Evolutionary conservation across 2,888 invertebrate genomes (phyloP).

Genomic region (Panopea generosa): DNA sequence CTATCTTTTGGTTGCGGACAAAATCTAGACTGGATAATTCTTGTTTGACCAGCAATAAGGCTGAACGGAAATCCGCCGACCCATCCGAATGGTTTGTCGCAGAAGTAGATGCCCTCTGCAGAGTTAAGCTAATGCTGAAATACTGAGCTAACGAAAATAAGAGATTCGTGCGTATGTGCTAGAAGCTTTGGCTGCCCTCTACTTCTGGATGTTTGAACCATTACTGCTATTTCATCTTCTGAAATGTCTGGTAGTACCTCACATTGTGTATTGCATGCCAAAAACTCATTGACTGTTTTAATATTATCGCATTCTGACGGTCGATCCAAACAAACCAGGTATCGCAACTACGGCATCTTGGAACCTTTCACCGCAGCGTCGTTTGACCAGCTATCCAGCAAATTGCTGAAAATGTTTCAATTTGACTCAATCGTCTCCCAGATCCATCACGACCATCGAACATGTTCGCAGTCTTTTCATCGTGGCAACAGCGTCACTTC

Average conservation of each 20-base stretch:
- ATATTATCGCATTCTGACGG: too few relatives aligned
- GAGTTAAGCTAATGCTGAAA: too few relatives aligned
- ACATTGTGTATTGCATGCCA: too few relatives aligned
- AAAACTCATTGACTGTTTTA: too few relatives aligned
- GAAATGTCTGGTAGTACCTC: too few relatives aligned
- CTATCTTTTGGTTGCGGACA: too few relatives aligned
- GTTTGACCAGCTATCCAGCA: too few relatives aligned
- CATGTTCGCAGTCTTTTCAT: slow-evolving; percentile 19
- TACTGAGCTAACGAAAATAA: neutral
- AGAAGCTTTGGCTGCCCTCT: slow-evolving; percentile 44
- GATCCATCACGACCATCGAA: too few relatives aligned
- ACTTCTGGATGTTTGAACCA: slow-evolving; percentile 50
- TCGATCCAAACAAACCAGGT: slow-evolving; percentile 17
- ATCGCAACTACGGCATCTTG: slow-evolving; percentile 29
- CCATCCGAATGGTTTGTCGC: neutral
- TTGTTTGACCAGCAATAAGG: too few relatives aligned
- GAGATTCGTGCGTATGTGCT: slow-evolving; percentile 6
- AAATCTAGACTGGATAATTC: too few relatives aligned
- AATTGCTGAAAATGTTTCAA: too few relatives aligned
- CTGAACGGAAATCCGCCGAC: neutral
- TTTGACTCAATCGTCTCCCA: neutral
- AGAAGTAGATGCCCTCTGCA: neutral
- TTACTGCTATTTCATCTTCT: neutral
- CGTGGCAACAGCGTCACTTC: too few relatives aligned
- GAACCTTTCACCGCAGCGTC: neutral